Base-by-base conservation (phyloP, 2,888 invertebrate genomes). In the Drosophila nr. medialis region DNA sequence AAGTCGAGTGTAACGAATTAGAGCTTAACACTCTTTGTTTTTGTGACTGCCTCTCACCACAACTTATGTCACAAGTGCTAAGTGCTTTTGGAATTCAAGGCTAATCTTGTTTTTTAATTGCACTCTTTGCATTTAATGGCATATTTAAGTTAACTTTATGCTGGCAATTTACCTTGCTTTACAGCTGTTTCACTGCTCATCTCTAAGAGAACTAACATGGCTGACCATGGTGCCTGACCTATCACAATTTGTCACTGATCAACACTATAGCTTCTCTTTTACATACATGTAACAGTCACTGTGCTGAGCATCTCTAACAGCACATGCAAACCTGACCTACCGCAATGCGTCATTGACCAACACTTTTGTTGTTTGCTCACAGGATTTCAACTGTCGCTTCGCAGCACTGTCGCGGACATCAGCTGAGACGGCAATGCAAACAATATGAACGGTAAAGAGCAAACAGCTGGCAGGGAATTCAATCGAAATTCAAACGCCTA, bases 401-500 rank as follows among this genome's bases (percentile, higher is more conserved):
- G 45, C 75, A 75, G 58, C 75, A 75, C 81, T 80, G 71, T 51
- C 4, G 27, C 48, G 36, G 18, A 24, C 36, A 60, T 53, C 74
- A 75, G 60, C 66, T 67, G 72, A n/a, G 29, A 30, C 60, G 73
- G 86, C 63, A 73, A 82, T 77, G 81, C 78, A 29, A 80, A 27
- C 78, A 83, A 66, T 58, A 83, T 83, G 80, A 83, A 75, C 72
- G 68, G 80, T 64, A 80, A 83, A 69, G 88, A 86, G 56, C 77
- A 77, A 75, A 54, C 73, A 78, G 74, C 68, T 30, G 79, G 87
- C 65, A 75, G 89, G 65, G 89, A 86, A 61, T 89, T 89, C 49
- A 84, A 75, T 58, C 82, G 90, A 49, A 83, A 86, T 77, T 89
- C 89, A 58, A 89, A 83, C 27, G 80, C 81, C 68, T 90, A 89